A percentile compares a stretch with the other conserved stretches of the same genome.
Conservation (phyloP, 2,113 vertebrate genomes). For the Cyanoderma ruficeps region DNA sequence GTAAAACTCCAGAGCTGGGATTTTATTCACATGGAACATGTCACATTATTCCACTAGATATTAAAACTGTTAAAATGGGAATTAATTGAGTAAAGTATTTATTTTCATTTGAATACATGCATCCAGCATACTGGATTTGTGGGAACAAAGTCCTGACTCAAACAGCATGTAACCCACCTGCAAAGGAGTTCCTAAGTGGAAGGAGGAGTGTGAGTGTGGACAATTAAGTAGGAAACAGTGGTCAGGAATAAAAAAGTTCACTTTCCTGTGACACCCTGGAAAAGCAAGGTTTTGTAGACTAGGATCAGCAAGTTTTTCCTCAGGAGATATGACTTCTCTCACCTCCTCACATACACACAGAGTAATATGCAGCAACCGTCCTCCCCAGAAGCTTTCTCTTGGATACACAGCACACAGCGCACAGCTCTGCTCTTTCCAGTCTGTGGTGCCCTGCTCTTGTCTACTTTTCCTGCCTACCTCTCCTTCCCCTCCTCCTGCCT, state of each 20-base stretch:
- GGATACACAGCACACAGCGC: accelerated
- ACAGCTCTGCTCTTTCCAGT: background rate
- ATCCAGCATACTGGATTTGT: background rate
- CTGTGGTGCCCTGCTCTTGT: background rate
- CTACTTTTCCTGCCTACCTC: background rate
- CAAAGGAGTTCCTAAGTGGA: background rate
- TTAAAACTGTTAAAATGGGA: background rate
- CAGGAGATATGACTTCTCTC: background rate
- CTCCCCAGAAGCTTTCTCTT: background rate
- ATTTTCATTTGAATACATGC: background rate
- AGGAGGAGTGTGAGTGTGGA: background rate
- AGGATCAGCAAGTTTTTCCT: background rate
- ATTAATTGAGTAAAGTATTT: background rate
- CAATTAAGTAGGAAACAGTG: background rate
- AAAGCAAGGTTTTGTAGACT: background rate
- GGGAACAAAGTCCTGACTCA: background rate
- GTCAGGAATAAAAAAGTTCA: background rate
- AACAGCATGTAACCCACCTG: background rate
- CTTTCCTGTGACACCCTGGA: background rate
- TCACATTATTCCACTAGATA: background rate
- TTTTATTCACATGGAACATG: background rate
- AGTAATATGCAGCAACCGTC: background rate
- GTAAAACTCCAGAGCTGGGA: background rate
- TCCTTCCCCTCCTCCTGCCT: background rate
- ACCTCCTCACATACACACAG: background rate